Conservation (phyloP, 37 sponge, comb jelly and placozoan species). For the Mnemiopsis leidyi region DNA sequence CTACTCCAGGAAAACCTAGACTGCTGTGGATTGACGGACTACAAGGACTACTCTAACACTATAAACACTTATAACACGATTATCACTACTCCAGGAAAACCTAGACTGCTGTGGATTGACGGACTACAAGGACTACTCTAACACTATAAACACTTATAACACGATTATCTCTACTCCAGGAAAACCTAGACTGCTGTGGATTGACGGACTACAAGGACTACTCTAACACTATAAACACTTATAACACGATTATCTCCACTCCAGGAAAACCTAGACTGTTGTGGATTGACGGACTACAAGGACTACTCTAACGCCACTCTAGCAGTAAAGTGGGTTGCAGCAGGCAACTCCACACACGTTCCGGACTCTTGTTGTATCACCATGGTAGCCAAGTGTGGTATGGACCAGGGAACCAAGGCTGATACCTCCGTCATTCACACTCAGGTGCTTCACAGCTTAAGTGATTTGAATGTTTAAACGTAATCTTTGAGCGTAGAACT, state of each 20-base stretch:
- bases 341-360: not conserved
- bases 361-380: conserved; percentile 2
- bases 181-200: not conserved
- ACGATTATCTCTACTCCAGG: too few relatives aligned
- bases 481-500: too few relatives aligned
- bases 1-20: not conserved
- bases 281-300: not conserved
- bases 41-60: not conserved
- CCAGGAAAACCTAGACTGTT: conserved; percentile 5
- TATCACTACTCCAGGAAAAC: too few relatives aligned
- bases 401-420: not conserved
- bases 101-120: not conserved
- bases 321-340: not conserved
- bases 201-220: not conserved
- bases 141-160: too few relatives aligned
- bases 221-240: not conserved
- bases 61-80: too few relatives aligned
- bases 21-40: not conserved
- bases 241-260: too few relatives aligned
- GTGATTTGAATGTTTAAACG: too few relatives aligned
- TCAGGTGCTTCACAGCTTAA: too few relatives aligned
- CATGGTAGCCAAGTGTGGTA: not conserved
- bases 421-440: not conserved
- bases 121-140: not conserved
- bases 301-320: not conserved